These are phyloP conservation scores for Tetramorium bicarinatum DNA, from an alignment of 2,888 invertebrate species.

Conservation along the genomic window DNA sequence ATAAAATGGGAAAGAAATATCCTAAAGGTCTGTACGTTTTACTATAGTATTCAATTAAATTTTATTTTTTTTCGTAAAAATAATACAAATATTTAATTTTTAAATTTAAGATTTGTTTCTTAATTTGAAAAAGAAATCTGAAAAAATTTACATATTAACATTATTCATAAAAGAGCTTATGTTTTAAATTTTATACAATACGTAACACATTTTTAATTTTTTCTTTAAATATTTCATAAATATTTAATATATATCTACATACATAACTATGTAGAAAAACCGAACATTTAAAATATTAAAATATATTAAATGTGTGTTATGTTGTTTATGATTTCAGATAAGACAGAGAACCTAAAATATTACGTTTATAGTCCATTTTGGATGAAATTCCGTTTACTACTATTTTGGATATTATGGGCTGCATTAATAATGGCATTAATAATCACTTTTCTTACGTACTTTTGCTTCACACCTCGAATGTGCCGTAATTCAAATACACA, in stretches of 20 bases:
- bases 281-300: neutral
- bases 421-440: conserved; percentile 12
- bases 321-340: conserved; percentile 22
- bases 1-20: neutral
- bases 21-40: conserved; percentile 2
- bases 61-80: neutral
- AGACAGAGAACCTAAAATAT: neutral
- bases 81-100: neutral
- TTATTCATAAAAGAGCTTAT: no score
- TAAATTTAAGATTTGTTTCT: neutral
- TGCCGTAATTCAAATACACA: neutral
- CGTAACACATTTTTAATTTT: no score
- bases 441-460: conserved; percentile 5
- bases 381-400: conserved; percentile 41
- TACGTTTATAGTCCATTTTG: conserved; percentile 37
- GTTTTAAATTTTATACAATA: no score
- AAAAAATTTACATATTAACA: no score
- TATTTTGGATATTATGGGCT: conserved; percentile 48
- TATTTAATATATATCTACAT: neutral
- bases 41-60: neutral
- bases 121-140: neutral
- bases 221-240: neutral
- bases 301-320: neutral
- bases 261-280: neutral
- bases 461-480: conserved; percentile 27